Percentiles rank a stretch among this genome's conserved stretches.
Evolutionary conservation across 2,888 invertebrate species (phyloP).

Genomic region (Therioaphis trifolii): DNA sequence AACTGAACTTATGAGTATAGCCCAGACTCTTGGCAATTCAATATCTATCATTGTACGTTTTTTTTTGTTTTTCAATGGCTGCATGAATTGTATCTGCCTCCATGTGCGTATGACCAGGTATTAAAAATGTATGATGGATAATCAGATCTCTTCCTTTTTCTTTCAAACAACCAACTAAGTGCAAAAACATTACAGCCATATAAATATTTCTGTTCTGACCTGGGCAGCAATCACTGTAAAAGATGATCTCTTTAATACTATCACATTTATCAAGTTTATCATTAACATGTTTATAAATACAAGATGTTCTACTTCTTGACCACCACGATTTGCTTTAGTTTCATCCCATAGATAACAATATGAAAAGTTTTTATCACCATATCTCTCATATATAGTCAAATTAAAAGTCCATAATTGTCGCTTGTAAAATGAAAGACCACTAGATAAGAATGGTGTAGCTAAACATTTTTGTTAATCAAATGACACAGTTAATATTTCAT

Average conservation of each 20-base stretch:
- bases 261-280: neutral
- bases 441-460: slow-evolving; percentile 24
- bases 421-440: slow-evolving; percentile 27
- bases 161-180: slow-evolving; percentile 29
- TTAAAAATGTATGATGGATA: slow-evolving; percentile 62
- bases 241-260: slow-evolving; percentile 38
- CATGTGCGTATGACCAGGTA: slow-evolving; percentile 56
- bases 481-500: neutral
- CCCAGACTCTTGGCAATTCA: too few relatives aligned
- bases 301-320: slow-evolving; percentile 16
- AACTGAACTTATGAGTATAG: too few relatives aligned
- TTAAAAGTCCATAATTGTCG: slow-evolving; percentile 7
- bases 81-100: slow-evolving; percentile 64
- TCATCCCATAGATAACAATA: slow-evolving; percentile 42
- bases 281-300: neutral
- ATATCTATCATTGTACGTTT: too few relatives aligned
- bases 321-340: neutral
- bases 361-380: neutral
- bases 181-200: slow-evolving; percentile 45
- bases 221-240: slow-evolving; percentile 56
- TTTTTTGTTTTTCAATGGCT: slow-evolving; percentile 60
- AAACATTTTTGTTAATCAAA: slow-evolving; percentile 40
- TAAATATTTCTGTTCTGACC: slow-evolving; percentile 56
- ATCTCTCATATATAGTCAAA: slow-evolving; percentile 22
- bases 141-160: slow-evolving; percentile 18